Conservation (phyloP, 1,140 invertebrate species). For the Drosophila sucinea region DNA sequence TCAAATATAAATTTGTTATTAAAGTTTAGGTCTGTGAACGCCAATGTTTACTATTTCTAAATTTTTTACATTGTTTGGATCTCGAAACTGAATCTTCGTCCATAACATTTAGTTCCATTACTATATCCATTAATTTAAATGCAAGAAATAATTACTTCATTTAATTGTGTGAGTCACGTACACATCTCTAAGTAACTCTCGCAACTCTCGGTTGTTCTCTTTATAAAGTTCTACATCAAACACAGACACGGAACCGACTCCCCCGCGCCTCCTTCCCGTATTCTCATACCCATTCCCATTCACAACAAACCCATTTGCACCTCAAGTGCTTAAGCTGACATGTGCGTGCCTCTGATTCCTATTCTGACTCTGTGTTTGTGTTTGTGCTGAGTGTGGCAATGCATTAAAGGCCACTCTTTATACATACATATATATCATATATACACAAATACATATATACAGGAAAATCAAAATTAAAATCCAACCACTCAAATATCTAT, state of each 20-base stretch:
- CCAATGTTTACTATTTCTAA: too few relatives aligned
- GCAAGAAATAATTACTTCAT: not conserved
- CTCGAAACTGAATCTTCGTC: too few relatives aligned
- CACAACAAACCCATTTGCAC: conserved; percentile 57
- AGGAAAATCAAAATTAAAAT: conserved; percentile 38
- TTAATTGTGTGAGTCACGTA: not conserved
- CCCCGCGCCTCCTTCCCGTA: not conserved
- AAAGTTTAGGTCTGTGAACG: too few relatives aligned
- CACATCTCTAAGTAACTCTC: conserved; percentile 18
- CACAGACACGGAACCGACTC: conserved; percentile 41
- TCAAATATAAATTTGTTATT: too few relatives aligned
- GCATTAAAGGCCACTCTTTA: conserved; percentile 41
- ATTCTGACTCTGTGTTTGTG: conserved; percentile 26
- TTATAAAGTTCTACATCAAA: conserved; percentile 66
- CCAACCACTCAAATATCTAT: conserved; percentile 43
- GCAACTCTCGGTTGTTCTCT: conserved; percentile 24
- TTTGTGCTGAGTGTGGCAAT: conserved; percentile 23
- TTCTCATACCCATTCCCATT: conserved; percentile 19
- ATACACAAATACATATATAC: conserved; percentile 6
- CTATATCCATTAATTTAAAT: not conserved
- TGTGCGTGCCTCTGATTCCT: conserved; percentile 38
- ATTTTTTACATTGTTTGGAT: too few relatives aligned
- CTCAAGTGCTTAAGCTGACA: conserved; percentile 70
- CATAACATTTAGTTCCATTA: not conserved
- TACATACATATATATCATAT: not conserved